Conservation (phyloP, 2,113 vertebrate species). For the Willisornis vidua region DNA sequence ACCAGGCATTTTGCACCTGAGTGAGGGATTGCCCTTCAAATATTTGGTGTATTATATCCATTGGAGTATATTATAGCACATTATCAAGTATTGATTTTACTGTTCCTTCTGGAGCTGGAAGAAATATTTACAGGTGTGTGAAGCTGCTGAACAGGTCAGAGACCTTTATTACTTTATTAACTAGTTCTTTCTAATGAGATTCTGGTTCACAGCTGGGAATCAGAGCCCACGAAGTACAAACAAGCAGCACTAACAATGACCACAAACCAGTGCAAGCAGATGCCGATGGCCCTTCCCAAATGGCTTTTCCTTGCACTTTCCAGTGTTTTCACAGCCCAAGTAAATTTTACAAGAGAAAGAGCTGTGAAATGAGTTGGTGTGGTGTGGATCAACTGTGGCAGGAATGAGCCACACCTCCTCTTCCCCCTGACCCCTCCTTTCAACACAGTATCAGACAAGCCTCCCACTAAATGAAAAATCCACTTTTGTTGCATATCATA, state of each 20-base stretch:
- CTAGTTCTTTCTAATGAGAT: neutral
- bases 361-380: neutral
- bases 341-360: neutral
- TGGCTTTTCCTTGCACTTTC: neutral
- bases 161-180: constrained; percentile 21
- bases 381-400: neutral
- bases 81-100: constrained; percentile 12
- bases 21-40: constrained; percentile 6
- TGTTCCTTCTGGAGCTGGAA: neutral
- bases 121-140: neutral
- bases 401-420: neutral
- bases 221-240: neutral
- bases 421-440: neutral
- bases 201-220: neutral
- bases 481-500: neutral
- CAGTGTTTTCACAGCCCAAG: neutral
- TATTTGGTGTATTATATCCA: neutral
- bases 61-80: neutral
- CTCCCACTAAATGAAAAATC: neutral
- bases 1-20: constrained; percentile 55
- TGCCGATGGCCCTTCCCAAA: neutral
- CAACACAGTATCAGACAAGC: neutral
- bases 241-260: neutral
- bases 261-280: neutral
- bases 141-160: constrained; percentile 16